Evolutionary conservation across 2,888 invertebrate genomes (phyloP).

Genomic region (Fabriciana adippe): DNA sequence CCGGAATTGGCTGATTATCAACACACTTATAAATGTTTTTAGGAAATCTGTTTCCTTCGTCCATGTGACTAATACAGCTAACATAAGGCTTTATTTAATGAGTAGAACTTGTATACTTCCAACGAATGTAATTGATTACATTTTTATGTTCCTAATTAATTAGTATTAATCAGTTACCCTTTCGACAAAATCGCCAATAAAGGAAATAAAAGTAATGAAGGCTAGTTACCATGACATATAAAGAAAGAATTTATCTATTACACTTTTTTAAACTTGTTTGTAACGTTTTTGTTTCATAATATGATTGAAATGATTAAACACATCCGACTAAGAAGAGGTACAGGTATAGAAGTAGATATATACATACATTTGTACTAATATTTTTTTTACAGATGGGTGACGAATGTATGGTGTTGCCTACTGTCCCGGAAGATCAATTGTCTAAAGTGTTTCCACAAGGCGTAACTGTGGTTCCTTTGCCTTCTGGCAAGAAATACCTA

Average conservation of each 20-base stretch:
- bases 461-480: slow-evolving; percentile 86
- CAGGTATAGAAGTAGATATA: neutral
- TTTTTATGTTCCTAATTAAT: neutral
- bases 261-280: slow-evolving; percentile 18
- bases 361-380: slow-evolving; percentile 6
- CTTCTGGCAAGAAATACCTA: slow-evolving; percentile 93
- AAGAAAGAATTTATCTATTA: slow-evolving; percentile 15
- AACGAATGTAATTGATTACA: neutral
- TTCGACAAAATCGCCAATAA: slow-evolving; percentile 15
- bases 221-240: slow-evolving; percentile 25
- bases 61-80: neutral
- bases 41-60: slow-evolving; percentile 10
- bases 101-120: slow-evolving; percentile 10
- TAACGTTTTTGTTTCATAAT: slow-evolving; percentile 22
- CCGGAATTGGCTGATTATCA: neutral
- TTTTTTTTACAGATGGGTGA: slow-evolving; percentile 85
- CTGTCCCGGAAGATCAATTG: slow-evolving; percentile 87
- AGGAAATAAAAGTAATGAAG: slow-evolving; percentile 27
- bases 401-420: slow-evolving; percentile 95
- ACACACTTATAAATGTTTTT: slow-evolving; percentile 6
- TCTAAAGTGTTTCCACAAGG: slow-evolving; percentile 87
- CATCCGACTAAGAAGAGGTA: no score
- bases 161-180: slow-evolving; percentile 16
- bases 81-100: neutral
- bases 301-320: slow-evolving; percentile 17